phyloP scores from a whole-genome alignment of 2,888 invertebrate genomes.

The Nomada ruficornis region DNA sequence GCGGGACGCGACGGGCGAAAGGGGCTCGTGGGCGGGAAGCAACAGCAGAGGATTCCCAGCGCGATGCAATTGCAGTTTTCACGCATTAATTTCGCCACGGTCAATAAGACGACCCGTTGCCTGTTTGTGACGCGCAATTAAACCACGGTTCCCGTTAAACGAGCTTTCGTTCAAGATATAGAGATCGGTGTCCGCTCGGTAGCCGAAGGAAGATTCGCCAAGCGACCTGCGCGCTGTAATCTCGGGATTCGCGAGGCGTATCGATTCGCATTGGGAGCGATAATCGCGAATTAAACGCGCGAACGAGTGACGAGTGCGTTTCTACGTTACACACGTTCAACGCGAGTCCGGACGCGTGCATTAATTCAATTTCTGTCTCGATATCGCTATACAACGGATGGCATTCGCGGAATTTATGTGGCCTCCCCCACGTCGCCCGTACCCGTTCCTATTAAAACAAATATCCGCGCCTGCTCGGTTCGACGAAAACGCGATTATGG shows the following conservation, averaged over 20 bases:
- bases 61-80: background rate
- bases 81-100: conserved; percentile 17
- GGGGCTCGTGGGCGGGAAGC: background rate
- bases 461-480: conserved; percentile 20
- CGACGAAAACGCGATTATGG: conserved; percentile 38
- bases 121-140: conserved; percentile 19
- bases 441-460: conserved; percentile 37
- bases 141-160: conserved; percentile 27
- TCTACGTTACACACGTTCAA: conserved; percentile 16
- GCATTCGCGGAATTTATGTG: conserved; percentile 22
- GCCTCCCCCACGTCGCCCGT: too few species aligned
- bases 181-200: too few species aligned
- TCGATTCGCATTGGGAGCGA: conserved; percentile 7
- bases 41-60: background rate
- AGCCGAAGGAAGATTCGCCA: background rate
- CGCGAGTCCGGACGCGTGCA: conserved; percentile 13
- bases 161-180: too few species aligned
- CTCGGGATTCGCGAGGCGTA: background rate
- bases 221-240: background rate
- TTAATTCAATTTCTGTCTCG: conserved; percentile 45
- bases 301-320: conserved; percentile 12
- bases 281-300: conserved; percentile 19
- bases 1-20: background rate
- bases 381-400: conserved; percentile 21
- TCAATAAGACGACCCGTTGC: conserved; percentile 42